Base-by-base conservation (phyloP, 2,888 invertebrate genomes). In the Ormyrus thymus region DNA sequence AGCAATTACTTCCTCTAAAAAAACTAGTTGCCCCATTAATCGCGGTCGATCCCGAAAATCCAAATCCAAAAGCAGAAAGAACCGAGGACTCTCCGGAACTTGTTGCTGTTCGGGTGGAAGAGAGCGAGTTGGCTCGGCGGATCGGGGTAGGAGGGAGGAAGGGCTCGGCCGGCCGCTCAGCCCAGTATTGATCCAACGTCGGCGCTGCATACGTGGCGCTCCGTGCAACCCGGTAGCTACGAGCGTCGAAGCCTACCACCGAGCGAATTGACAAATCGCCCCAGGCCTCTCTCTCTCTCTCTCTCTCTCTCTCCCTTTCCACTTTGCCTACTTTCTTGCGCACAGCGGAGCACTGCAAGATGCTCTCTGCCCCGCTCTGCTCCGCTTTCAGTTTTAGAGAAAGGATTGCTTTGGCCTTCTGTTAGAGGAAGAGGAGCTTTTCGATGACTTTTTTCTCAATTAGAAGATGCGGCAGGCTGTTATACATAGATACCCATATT, bases 161-260 rank as follows among this genome's bases (percentile, higher is more conserved):
- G 71, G 76, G 45, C 56, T 56, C 10, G 53, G 45, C 68, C 48
- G 46, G 53, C 72, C 75, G 46, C 29, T 29, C 29, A 29, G 29
- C 29, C 73, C 71, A 56, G 82, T 83, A 83, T 81, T 81, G 82
- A 83, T 83, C 82, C 69, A 79, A 59, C 56, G 70, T 62, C 62
- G 46, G 15, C 69, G 75, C 29, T 81, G 81, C 82, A 81, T 79
- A 79, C 78, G 79, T 80, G 81, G 78, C 75, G 79, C 76, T 81
- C 29, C 29, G 29, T 29, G 81, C 79, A 79, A 68, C 80, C 29
- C 71, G 53, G 69, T 66, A 66, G 29, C 29, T 29, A 29, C 29
- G 29, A 29, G 29, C 29, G 29, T 29, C 29, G 29, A 29, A 29
- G 29, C 29, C 66, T 76, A 75, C 68, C 66, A 66, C 51, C 79